These are phyloP conservation scores for Collichthys lucidus DNA, from an alignment of 2,113 vertebrate genomes.

Conservation along the genomic window DNA sequence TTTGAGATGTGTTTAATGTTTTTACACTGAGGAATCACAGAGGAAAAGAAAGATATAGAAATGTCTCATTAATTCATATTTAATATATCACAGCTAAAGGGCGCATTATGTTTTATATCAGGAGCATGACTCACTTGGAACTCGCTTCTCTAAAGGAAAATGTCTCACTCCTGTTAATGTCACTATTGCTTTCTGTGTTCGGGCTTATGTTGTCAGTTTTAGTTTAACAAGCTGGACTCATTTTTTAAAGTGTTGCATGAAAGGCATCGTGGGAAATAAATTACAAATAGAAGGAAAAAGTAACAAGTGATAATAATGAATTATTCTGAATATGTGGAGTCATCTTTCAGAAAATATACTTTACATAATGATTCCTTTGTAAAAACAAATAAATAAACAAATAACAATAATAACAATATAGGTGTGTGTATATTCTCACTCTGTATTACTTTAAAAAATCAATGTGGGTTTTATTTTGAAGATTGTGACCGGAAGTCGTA, in stretches of 20 bases:
- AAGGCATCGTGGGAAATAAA: neutral
- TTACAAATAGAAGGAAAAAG: neutral
- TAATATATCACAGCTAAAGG: neutral
- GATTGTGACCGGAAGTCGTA: constrained; percentile 1
- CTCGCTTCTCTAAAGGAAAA: neutral
- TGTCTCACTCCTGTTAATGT: neutral
- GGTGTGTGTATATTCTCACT: neutral
- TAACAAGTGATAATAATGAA: neutral
- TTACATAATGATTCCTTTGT: neutral
- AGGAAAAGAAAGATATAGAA: neutral
- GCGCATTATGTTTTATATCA: neutral
- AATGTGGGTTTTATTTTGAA: constrained; percentile 29
- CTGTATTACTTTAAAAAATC: neutral
- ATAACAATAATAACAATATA: no score
- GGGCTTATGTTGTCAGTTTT: neutral
- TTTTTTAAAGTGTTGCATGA: neutral
- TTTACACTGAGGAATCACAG: neutral
- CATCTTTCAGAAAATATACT: neutral
- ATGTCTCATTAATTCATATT: neutral
- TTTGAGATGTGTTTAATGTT: neutral
- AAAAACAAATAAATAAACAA: neutral
- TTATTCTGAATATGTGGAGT: neutral
- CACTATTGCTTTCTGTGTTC: neutral
- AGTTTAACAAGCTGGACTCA: neutral
- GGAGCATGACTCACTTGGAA: neutral